A percentile compares a stretch with the other conserved stretches of the same genome.
Conservation (phyloP, 2,797 vertebrate genomes). For the Bradypodion ventrale region DNA sequence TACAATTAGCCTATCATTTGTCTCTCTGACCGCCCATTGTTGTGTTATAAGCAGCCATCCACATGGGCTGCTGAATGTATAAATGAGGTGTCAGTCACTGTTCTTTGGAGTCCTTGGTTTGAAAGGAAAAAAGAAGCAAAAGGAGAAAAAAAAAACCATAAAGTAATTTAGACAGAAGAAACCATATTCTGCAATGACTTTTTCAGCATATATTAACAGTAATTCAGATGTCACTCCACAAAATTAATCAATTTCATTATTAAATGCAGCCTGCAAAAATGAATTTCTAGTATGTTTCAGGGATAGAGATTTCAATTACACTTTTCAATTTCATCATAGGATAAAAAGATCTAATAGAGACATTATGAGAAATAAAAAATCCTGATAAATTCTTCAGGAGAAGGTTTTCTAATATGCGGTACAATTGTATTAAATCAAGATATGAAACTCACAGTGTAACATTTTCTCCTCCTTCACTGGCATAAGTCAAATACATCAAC, state of each 20-base stretch:
- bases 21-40: neutral
- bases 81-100: neutral
- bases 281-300: slow-evolving; percentile 27
- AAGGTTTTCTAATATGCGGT: slow-evolving; percentile 9
- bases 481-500: neutral
- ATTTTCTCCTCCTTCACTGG: neutral
- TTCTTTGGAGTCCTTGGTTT: slow-evolving; percentile 12
- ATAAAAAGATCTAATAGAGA: slow-evolving; percentile 24
- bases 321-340: slow-evolving; percentile 27
- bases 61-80: neutral
- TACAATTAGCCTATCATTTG: neutral
- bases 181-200: slow-evolving; percentile 1
- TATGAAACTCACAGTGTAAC: neutral
- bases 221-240: slow-evolving; percentile 16
- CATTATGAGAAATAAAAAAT: slow-evolving; percentile 33
- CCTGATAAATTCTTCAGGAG: slow-evolving; percentile 15
- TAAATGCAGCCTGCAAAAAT: slow-evolving; percentile 22
- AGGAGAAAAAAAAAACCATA: slow-evolving; percentile 28
- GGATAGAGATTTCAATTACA: slow-evolving; percentile 34
- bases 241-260: slow-evolving; percentile 30
- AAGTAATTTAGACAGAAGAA: slow-evolving; percentile 7
- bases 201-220: neutral
- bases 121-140: neutral
- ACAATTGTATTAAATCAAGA: slow-evolving; percentile 12
- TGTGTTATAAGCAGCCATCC: slow-evolving; percentile 4